Evolutionary conservation across 2,113 vertebrate genomes (phyloP), one percentile per base, ranked within the genome.

Genomic region (Takifugu flavidus): DNA sequence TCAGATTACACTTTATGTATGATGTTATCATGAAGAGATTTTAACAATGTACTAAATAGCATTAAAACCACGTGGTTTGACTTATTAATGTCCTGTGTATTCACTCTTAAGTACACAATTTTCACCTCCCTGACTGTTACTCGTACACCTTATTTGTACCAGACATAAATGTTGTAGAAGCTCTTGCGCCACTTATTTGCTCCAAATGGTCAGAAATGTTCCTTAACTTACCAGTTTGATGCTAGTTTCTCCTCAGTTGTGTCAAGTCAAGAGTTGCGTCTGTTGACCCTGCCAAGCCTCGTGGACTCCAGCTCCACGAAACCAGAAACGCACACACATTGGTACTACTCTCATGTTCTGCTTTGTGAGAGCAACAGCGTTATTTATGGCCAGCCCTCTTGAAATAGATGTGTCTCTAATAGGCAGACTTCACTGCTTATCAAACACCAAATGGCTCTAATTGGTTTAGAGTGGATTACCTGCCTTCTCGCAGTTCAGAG

Each of bases 281-380:
- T 59, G 27, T 13, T n/a, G 25, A 63, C 70, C 65, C 79, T 72
- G 52, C 20, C 45, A 45, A 15, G 26, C 52, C 65, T 26, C 28
- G 26, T 42, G 47, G 3, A 10, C 47, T 53, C 46, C 11, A 26
- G 8, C 47, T 5, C 1, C 47, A 43, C 8, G 78, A 68, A 84
- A 84, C 67, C 62, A 65, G 68, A 86, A 49, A 75, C 61, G 0
- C 29, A 15, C 55, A 43, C 57, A 25, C 28, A 26, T 28, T 45
- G 7, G 13, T 49, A 42, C n/a, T 49, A 56, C 54, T 57, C 62
- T 49, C 31, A 13, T 8, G 59, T 55, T 59, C 47, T 51, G 43
- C 10, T 67, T 62, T 57, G 39, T 29, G 70, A 70, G 66, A 66
- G 53, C 81, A 10, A 31, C n/a, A 4, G 67, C 46, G 72, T 60